These are phyloP conservation scores for Temnothorax curvispinosus DNA, from an alignment of 1,140 invertebrate genomes.

Conservation along the genomic window DNA sequence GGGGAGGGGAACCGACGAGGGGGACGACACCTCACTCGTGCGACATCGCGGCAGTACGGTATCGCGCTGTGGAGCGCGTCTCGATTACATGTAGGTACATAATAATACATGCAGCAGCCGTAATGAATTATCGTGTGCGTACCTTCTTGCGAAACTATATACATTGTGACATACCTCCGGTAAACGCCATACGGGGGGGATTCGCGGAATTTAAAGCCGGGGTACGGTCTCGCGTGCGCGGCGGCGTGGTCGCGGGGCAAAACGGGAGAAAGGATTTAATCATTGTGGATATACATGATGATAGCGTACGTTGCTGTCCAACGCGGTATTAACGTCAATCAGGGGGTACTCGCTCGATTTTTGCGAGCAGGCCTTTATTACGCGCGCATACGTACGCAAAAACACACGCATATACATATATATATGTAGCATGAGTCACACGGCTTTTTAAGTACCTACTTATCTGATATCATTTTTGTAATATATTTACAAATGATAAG, in stretches of 20 bases:
- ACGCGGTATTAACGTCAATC: slow-evolving; percentile 46
- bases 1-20: too few relatives aligned
- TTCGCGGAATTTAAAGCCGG: slow-evolving; percentile 44
- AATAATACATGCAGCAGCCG: neutral
- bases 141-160: slow-evolving; percentile 14
- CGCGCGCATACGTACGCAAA: neutral
- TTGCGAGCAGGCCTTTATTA: slow-evolving; percentile 1
- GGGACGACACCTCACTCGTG: too few relatives aligned
- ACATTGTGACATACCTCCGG: slow-evolving; percentile 37
- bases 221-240: neutral
- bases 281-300: slow-evolving; percentile 29
- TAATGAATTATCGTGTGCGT: slow-evolving; percentile 45
- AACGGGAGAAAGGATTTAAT: slow-evolving; percentile 60
- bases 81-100: slow-evolving; percentile 7
- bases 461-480: neutral
- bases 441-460: neutral
- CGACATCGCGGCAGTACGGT: too few relatives aligned
- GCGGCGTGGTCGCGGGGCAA: neutral
- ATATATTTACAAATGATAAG: slow-evolving; percentile 6
- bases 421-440: neutral
- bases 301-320: slow-evolving; percentile 8
- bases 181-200: slow-evolving; percentile 1
- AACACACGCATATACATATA: too few relatives aligned
- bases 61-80: neutral
- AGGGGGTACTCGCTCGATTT: neutral